Conservation (phyloP, 2,113 vertebrate genomes). For the Engraulis encrasicolus region DNA sequence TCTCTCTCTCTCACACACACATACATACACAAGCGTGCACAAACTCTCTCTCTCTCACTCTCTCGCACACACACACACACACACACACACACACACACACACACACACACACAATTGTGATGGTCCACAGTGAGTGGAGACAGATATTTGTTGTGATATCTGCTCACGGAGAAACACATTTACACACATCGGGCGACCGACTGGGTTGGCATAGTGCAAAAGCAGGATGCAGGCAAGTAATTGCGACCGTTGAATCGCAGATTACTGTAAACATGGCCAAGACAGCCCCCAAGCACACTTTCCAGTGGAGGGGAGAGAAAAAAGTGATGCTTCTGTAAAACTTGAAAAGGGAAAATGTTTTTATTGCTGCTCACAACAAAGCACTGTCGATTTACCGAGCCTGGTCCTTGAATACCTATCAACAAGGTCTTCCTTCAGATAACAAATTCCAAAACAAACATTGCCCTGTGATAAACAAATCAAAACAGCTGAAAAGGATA, state of each 20-base stretch:
- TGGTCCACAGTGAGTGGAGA: not conserved
- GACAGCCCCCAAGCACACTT: not conserved
- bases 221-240: not conserved
- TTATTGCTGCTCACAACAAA: too few relatives aligned
- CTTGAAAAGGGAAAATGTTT: too few relatives aligned
- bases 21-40: too few relatives aligned
- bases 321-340: not conserved
- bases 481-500: not conserved
- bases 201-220: not conserved
- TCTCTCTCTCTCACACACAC: too few relatives aligned
- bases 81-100: too few relatives aligned
- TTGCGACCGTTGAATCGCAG: not conserved
- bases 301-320: not conserved
- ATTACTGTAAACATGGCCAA: not conserved
- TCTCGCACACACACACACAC: too few relatives aligned
- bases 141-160: constrained; percentile 1
- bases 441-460: not conserved
- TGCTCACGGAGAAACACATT: too few relatives aligned
- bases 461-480: not conserved
- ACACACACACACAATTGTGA: too few relatives aligned
- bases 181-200: not conserved
- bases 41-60: too few relatives aligned
- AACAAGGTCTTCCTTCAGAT: not conserved
- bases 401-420: not conserved
- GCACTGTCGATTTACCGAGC: too few relatives aligned